These are phyloP conservation scores for Xyrichtys novacula DNA, from an alignment of 2,797 vertebrate species.

Conservation along the genomic window DNA sequence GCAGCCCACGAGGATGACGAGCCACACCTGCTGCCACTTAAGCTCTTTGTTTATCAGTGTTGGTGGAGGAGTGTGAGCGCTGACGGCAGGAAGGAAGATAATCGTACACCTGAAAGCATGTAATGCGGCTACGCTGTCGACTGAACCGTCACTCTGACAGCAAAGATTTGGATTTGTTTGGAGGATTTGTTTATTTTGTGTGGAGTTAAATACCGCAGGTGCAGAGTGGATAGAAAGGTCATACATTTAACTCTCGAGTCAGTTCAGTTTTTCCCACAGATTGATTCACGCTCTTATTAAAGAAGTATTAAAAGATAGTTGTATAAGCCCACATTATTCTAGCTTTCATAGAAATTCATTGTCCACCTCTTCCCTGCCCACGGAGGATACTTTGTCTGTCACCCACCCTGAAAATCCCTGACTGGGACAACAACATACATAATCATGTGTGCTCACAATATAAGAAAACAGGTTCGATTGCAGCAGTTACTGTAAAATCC, in stretches of 20 bases:
- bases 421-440: no score
- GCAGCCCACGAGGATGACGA: slow-evolving; percentile 23
- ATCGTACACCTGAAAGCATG: slow-evolving; percentile 29
- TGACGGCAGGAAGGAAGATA: slow-evolving; percentile 3
- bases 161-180: neutral
- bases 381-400: no score
- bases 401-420: no score
- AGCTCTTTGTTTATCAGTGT: slow-evolving; percentile 16
- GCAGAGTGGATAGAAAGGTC: neutral
- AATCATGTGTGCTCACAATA: no score
- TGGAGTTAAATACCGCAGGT: slow-evolving; percentile 19
- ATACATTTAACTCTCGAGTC: neutral
- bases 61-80: neutral
- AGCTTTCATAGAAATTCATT: no score
- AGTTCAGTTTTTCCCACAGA: neutral
- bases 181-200: slow-evolving; percentile 2
- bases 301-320: no score
- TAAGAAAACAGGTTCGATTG: no score
- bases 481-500: no score
- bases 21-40: slow-evolving; percentile 35
- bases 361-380: no score
- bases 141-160: neutral
- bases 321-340: no score
- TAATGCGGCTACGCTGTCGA: neutral
- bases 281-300: no score